These are phyloP conservation scores for Rachycentron canadum DNA, from an alignment of 2,797 vertebrate species.

Conservation along the genomic window DNA sequence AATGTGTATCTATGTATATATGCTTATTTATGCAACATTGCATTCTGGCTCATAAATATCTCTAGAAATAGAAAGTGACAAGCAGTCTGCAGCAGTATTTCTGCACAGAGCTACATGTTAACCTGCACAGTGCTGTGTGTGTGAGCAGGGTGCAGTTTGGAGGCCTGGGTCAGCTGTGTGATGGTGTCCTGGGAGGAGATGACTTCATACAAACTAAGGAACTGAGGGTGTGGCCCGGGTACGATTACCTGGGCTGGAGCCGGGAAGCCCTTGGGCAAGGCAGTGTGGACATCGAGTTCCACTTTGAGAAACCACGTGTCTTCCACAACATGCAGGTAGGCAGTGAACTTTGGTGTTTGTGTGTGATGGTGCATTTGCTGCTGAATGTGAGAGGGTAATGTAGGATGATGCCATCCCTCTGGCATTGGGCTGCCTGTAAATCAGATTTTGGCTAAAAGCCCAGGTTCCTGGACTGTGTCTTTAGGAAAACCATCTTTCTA, in stretches of 20 bases:
- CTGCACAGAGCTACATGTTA: constrained; percentile 13
- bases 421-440: constrained; percentile 44
- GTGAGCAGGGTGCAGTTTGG: constrained; percentile 90
- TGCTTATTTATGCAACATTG: constrained; percentile 14
- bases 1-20: constrained; percentile 12
- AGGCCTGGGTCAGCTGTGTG: constrained; percentile 92
- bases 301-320: constrained; percentile 88
- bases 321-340: constrained; percentile 88
- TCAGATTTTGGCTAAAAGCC: constrained; percentile 40
- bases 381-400: neutral
- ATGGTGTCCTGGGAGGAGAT: constrained; percentile 92
- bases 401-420: constrained; percentile 12
- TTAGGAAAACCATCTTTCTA: constrained; percentile 18
- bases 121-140: constrained; percentile 6
- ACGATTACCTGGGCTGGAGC: constrained; percentile 95
- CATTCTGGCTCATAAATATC: constrained; percentile 15
- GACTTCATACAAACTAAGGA: constrained; percentile 92
- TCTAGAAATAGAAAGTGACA: constrained; percentile 18
- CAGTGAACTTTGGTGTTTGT: neutral
- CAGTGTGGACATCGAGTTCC: constrained; percentile 92
- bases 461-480: constrained; percentile 22
- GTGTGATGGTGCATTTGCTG: neutral
- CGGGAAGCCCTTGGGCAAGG: constrained; percentile 85
- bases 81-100: constrained; percentile 12
- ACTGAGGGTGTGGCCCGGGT: constrained; percentile 94